phyloP scores from a whole-genome alignment of 2,113 vertebrate genomes.

The Capreolus pygargus region DNA sequence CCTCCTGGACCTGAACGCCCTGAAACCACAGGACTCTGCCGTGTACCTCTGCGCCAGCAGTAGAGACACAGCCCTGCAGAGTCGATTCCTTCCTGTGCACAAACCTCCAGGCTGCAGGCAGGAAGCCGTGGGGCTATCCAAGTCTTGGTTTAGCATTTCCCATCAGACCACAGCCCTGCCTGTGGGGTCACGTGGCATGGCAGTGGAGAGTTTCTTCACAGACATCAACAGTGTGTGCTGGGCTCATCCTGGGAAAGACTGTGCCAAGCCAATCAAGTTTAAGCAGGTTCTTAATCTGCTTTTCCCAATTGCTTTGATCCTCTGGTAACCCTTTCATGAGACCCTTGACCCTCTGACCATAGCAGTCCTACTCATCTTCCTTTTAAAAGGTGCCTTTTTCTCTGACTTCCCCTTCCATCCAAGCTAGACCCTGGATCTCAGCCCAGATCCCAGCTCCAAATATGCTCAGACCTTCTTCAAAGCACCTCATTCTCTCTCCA shows the following conservation, averaged over 20 bases:
- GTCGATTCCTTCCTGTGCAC: fast-evolving
- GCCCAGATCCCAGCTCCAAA: not conserved
- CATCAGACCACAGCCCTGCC: not conserved
- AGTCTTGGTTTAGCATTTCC: not conserved
- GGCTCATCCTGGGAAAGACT: not conserved
- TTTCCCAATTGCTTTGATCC: not conserved
- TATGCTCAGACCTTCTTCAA: not conserved
- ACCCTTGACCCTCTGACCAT: not conserved
- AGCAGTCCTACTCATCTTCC: not conserved
- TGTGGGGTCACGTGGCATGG: fast-evolving
- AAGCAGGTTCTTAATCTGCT: not conserved
- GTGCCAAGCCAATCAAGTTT: not conserved
- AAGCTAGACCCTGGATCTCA: not conserved
- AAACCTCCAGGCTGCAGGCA: not conserved
- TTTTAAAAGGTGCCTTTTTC: not conserved
- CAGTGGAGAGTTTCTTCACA: fast-evolving
- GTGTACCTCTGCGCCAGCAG: constrained; percentile 8
- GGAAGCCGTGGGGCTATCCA: not conserved
- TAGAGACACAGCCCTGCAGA: not conserved
- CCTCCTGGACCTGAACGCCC: fast-evolving
- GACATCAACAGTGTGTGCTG: fast-evolving
- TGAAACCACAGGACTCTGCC: not conserved
- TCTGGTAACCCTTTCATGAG: not conserved
- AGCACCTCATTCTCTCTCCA: not conserved
- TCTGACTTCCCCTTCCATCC: not conserved